Evolutionary conservation across 2,113 vertebrate genomes (phyloP), one percentile per base, ranked within the genome.

Genomic region (Trinectes maculatus): DNA sequence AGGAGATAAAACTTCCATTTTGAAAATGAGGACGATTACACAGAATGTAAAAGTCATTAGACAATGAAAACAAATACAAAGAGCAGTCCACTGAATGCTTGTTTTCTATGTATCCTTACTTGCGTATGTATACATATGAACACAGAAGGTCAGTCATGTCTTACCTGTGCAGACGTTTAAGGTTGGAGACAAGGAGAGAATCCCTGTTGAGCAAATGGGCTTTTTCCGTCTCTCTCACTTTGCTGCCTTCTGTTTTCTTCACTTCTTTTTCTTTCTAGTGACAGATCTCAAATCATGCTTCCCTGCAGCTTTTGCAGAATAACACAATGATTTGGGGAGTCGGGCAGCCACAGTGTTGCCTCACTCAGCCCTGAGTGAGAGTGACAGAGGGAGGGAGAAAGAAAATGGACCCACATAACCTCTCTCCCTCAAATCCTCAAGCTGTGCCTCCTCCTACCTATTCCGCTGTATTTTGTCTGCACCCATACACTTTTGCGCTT

Each of bases 101-200:
- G 12, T 21, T 4, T 3, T 13, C 24, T 61, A 8, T 25, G 3
- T 72, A 53, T 64, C 34, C 22, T 53, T 24, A 43, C 12, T 31
- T 67, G 39, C 29, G 5, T 37, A n/a, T 52, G 8, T 64, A 22
- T 54, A 53, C 43, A 51, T 58, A 3, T 55, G 12, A 53, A 9
- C 47, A 9, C 5, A 67, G 70, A 29, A 31, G 67, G 9, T 52
- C 9, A 68, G 44, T 49, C 1, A 3, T 19, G 36, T 67, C 89
- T 84, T 85, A 90, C 89, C 85, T 84, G 64, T 61, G 57, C 40
- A 59, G 74, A 65, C 72, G 52, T 61, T 57, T 8, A 12, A 68
- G 78, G 63, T 8, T 36, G 34, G 12, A 60, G 34, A 39, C 37
- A 16, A 10, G 43, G 16, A 26, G 2, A 77, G 49, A 62, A 53